Percentiles rank a stretch among this genome's conserved stretches.
Conservation (phyloP, 2,888 invertebrate genomes). For the Amiota communis region DNA sequence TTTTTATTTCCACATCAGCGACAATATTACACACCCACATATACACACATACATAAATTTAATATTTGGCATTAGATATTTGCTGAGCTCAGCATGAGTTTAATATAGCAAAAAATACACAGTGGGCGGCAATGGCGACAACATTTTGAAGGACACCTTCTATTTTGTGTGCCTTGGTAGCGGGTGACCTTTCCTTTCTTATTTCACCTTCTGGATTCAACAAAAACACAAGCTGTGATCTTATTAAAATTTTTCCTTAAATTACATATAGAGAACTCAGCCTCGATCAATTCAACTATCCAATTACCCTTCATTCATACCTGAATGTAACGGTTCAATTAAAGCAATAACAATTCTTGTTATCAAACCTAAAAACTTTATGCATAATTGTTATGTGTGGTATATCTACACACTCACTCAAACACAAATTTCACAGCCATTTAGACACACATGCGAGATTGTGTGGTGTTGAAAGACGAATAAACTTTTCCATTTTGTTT, state of each 20-base stretch:
- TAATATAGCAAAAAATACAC: conserved; percentile 7
- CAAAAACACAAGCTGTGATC: background rate
- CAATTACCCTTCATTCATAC: too few species aligned
- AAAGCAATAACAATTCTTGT: conserved; percentile 36
- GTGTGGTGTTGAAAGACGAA: too few species aligned
- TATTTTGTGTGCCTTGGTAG: background rate
- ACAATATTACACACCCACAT: background rate
- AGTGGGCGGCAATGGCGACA: background rate
- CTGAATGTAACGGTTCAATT: too few species aligned
- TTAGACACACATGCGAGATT: background rate
- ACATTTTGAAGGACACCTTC: background rate
- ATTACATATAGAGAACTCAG: background rate
- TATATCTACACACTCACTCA: conserved; percentile 31
- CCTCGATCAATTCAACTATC: too few species aligned
- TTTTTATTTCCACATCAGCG: background rate
- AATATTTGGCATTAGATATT: conserved; percentile 22
- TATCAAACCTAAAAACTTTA: conserved; percentile 46
- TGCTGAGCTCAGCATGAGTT: conserved; percentile 22
- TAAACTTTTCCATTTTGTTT: too few species aligned
- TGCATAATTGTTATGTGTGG: conserved; percentile 50
- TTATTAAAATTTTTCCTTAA: background rate
- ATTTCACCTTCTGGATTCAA: too few species aligned
- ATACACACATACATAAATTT: background rate
- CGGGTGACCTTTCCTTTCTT: background rate
- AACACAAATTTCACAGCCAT: conserved; percentile 15